phyloP scores from a whole-genome alignment of 2,888 invertebrate species.

The Eretmocerus hayati region DNA sequence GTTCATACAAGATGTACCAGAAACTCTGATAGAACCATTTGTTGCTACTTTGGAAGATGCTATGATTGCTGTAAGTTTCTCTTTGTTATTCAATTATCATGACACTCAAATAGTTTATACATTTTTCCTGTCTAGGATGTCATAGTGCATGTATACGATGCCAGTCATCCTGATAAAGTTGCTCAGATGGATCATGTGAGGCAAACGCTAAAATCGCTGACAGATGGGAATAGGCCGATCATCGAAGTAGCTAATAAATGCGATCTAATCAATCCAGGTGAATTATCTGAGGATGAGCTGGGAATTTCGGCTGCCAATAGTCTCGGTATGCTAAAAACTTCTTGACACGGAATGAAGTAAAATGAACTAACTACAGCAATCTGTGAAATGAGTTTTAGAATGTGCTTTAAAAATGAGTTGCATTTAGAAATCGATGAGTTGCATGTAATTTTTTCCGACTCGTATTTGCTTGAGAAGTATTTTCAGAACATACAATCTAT shows the following conservation, averaged over 20 bases:
- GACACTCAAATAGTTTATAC: background rate
- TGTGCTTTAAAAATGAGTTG: no score
- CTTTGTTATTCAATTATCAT: background rate
- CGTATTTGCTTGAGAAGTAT: no score
- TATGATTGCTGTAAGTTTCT: conserved; percentile 54
- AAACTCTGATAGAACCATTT: conserved; percentile 70
- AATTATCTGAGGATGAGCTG: conserved; percentile 32
- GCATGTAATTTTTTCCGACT: no score
- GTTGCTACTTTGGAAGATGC: conserved; percentile 76
- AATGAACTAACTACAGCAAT: no score
- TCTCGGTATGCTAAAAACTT: no score
- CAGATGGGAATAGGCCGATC: conserved; percentile 43
- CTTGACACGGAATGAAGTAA: no score
- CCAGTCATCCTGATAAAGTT: conserved; percentile 64
- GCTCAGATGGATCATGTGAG: conserved; percentile 66
- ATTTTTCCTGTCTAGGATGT: conserved; percentile 56
- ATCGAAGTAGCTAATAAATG: conserved; percentile 71
- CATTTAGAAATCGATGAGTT: no score
- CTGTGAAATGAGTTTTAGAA: no score
- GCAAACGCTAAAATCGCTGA: conserved; percentile 55
- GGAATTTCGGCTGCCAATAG: conserved; percentile 50
- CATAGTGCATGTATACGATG: conserved; percentile 71
- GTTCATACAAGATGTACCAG: conserved; percentile 78
- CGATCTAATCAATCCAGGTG: conserved; percentile 49
- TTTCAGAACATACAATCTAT: no score